phyloP scores from a whole-genome alignment of 2,113 vertebrate genomes.

The Dicerorhinus sumatrensis region DNA sequence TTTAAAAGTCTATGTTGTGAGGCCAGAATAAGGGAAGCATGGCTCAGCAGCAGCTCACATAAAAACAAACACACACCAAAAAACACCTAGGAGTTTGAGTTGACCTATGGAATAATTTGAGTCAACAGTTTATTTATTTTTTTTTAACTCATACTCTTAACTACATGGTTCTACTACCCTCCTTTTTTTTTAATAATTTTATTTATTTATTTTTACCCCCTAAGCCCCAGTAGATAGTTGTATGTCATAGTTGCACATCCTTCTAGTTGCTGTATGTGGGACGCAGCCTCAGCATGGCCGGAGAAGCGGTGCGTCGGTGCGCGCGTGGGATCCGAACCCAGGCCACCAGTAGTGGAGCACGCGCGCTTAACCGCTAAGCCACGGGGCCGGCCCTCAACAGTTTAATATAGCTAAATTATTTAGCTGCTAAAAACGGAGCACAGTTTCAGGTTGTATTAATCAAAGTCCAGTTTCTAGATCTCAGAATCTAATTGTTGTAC shows the following conservation, averaged over 20 bases:
- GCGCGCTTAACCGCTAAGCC: too few relatives aligned
- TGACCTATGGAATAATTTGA: neutral
- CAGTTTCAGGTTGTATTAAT: constrained; percentile 26
- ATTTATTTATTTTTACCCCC: too few relatives aligned
- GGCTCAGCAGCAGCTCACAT: neutral
- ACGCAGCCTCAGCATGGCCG: too few relatives aligned
- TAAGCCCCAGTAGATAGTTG: too few relatives aligned
- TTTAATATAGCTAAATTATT: constrained; percentile 33
- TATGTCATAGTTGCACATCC: too few relatives aligned
- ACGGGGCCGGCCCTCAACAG: neutral
- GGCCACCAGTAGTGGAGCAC: too few relatives aligned
- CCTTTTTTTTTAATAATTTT: too few relatives aligned
- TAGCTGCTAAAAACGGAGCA: neutral
- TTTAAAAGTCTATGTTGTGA: neutral
- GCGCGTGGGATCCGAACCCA: too few relatives aligned
- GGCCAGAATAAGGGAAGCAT: neutral
- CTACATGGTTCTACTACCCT: too few relatives aligned
- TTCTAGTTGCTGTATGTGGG: too few relatives aligned
- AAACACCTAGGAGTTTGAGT: neutral
- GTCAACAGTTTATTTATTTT: neutral
- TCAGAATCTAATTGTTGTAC: neutral
- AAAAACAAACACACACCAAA: neutral
- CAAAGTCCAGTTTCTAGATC: constrained; percentile 16
- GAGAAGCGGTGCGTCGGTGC: too few relatives aligned
- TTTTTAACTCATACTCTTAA: too few relatives aligned